Base-by-base conservation (phyloP, 2,797 vertebrate species). In the Erithacus rubecula region DNA sequence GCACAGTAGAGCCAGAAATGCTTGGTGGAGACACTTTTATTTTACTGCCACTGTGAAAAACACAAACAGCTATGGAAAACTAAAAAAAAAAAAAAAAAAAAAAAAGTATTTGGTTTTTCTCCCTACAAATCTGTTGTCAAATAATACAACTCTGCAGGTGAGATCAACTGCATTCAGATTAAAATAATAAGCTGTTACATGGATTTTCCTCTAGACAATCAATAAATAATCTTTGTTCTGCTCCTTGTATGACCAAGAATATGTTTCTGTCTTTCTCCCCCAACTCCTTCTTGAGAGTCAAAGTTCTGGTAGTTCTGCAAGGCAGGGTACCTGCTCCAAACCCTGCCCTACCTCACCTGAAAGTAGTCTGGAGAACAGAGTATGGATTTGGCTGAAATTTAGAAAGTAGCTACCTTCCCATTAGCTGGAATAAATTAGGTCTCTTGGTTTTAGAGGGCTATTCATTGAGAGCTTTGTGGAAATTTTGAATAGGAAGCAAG, bases 401-500 rank as follows among this genome's bases (percentile, higher is more conserved):
- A 29, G 78, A 72, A 74, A 30, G 20, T 18, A 83, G 9, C 5
- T 90, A 64, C 53, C 39, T 90, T 78, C 62, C 30, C 8, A 36
- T 62, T 83, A 91, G 78, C 39, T 55, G 3, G 43, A 85, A 90
- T 69, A 95, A 94, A 75, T 72, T 24, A 68, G 3, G 22, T 43
- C 20, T 74, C 32, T 71, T 71, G 15, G 12, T 74, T 91, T 95
- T 51, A 87, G 49, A n/a, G 60, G 4, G 22, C 86, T 94, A 69
- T 91, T 90, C 76, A 78, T 43, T 29, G 41, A 64, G 27, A 90
- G 37, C 39, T 94, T 94, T 93, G 71, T 87, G 59, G n/a, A 71
- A 93, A 37, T 71, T 64, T 59, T 94, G 76, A 94, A 91, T 62
- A 88, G 53, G 49, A 94, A 90, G 39, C 5, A 83, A 86, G 65